Evolutionary conservation across 2,797 vertebrate genomes (phyloP).

Genomic region (Astyanax mexicanus): DNA sequence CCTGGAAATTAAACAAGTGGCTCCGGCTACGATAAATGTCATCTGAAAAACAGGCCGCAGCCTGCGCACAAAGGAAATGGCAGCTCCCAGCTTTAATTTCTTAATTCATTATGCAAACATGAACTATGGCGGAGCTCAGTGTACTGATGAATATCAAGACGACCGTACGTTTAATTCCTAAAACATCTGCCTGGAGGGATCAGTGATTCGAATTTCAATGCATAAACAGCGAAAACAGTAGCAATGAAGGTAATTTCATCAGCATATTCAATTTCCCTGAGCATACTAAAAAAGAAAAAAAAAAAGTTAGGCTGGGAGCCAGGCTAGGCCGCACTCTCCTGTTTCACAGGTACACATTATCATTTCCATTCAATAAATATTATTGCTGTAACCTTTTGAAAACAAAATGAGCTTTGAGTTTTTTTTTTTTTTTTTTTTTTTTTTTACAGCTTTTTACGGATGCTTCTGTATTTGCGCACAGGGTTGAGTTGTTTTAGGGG

Average conservation of each 20-base stretch:
- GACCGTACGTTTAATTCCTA: slow-evolving; percentile 65
- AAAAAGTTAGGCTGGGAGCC: slow-evolving; percentile 67
- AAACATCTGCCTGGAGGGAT: slow-evolving; percentile 76
- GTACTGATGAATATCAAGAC: slow-evolving; percentile 81
- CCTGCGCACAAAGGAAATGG: slow-evolving; percentile 55
- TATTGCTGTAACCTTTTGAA: slow-evolving; percentile 53
- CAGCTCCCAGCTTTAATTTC: slow-evolving; percentile 67
- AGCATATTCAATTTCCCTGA: slow-evolving; percentile 78
- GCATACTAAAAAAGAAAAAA: slow-evolving; percentile 67
- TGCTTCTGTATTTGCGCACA: neutral
- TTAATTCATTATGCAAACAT: slow-evolving; percentile 73
- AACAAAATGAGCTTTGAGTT: neutral
- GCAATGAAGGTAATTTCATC: slow-evolving; percentile 80
- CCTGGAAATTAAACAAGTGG: slow-evolving; percentile 51
- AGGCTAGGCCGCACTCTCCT: slow-evolving; percentile 61
- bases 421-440: neutral
- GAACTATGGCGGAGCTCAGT: slow-evolving; percentile 66
- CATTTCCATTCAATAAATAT: slow-evolving; percentile 70
- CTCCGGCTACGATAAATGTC: slow-evolving; percentile 56
- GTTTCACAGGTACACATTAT: slow-evolving; percentile 57
- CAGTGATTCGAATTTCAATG: slow-evolving; percentile 66
- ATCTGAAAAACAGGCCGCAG: slow-evolving; percentile 56
- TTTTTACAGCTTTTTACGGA: neutral
- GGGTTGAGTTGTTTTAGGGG: neutral
- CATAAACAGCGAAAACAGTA: slow-evolving; percentile 68